A percentile compares a stretch with the other conserved stretches of the same genome.
Conservation (phyloP, 2,113 vertebrate species). For the Neotoma lepida region DNA sequence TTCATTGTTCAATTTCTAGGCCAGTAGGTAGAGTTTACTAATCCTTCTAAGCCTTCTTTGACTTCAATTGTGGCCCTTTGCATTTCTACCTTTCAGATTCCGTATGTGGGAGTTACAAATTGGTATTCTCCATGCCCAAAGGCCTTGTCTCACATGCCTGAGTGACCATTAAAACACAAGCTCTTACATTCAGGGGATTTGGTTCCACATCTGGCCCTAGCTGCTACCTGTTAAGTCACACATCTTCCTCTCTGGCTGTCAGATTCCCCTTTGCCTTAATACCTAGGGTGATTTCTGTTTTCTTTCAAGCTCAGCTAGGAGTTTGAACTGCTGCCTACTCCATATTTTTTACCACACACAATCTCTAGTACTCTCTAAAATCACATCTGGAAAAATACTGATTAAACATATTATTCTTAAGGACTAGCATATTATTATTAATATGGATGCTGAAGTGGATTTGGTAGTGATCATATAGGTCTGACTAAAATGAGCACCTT, state of each 20-base stretch:
- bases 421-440: conserved; percentile 63
- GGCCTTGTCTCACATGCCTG: conserved; percentile 5
- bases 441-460: conserved; percentile 49
- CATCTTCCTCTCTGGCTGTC: background rate
- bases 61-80: conserved; percentile 11
- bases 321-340: conserved; percentile 53
- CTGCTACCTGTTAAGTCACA: background rate
- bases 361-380: conserved; percentile 56
- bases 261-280: conserved; percentile 17
- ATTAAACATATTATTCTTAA: conserved; percentile 63
- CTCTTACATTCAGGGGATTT: conserved; percentile 8
- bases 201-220: background rate
- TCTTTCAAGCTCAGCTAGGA: conserved; percentile 31
- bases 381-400: conserved; percentile 62
- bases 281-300: background rate
- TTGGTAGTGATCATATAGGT: conserved; percentile 59
- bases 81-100: conserved; percentile 48
- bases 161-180: conserved; percentile 37
- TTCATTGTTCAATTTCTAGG: conserved; percentile 34
- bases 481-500: conserved; percentile 68
- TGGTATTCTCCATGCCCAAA: background rate
- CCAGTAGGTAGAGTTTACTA: background rate
- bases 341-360: conserved; percentile 60
- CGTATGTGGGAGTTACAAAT: background rate
- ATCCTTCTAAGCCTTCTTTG: conserved; percentile 5